Conservation (phyloP, 2,797 vertebrate species). For the Intellagama lesueurii region DNA sequence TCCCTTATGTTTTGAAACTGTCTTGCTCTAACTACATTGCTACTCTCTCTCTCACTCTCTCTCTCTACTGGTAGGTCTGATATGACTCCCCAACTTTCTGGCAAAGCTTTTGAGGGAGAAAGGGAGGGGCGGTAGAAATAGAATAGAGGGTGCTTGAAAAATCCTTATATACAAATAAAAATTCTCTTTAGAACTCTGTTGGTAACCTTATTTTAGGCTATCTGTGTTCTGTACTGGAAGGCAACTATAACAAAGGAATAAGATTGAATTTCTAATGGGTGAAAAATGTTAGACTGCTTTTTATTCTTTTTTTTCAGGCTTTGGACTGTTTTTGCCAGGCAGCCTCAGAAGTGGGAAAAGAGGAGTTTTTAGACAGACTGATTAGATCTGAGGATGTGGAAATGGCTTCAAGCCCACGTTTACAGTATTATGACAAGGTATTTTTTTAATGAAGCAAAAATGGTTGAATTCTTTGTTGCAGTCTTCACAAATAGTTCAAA, state of each 20-base stretch:
- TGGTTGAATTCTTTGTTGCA: fast-evolving
- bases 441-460: fast-evolving
- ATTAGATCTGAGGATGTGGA: constrained; percentile 85
- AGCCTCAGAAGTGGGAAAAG: constrained; percentile 90
- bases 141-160: not conserved
- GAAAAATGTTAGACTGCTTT: not conserved
- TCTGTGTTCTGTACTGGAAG: not conserved
- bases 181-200: not conserved
- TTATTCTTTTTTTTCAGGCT: constrained; percentile 79
- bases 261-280: not conserved
- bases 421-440: constrained; percentile 95
- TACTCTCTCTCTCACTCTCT: not conserved
- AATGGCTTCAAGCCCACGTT: constrained; percentile 74
- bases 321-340: constrained; percentile 92
- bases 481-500: not conserved
- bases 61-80: no score
- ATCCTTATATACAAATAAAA: not conserved
- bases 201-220: no score
- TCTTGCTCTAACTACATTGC: not conserved
- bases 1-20: no score
- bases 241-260: not conserved
- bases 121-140: not conserved
- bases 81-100: not conserved
- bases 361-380: constrained; percentile 91
- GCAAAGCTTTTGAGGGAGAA: no score